Evolutionary conservation across 2,113 vertebrate genomes (phyloP).

Genomic region (Myrmecobius fasciatus): DNA sequence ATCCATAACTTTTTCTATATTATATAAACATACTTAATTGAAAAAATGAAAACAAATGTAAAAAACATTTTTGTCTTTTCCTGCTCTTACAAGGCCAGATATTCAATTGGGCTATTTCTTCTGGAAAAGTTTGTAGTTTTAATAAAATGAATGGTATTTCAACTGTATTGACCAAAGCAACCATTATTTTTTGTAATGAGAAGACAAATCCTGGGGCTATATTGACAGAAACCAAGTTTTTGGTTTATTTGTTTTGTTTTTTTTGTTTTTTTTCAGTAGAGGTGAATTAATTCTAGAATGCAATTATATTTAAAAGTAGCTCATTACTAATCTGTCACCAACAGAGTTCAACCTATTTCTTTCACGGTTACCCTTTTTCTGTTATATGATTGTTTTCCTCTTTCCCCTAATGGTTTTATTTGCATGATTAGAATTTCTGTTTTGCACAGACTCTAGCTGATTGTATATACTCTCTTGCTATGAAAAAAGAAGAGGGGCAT

Average conservation of each 20-base stretch:
- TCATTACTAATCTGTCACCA: background rate
- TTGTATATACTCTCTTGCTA: background rate
- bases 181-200: slow-evolving; percentile 37
- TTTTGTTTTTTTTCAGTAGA: background rate
- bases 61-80: background rate
- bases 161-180: slow-evolving; percentile 34
- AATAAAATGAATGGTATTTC: slow-evolving; percentile 52
- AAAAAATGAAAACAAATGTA: slow-evolving; percentile 25
- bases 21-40: background rate
- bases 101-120: slow-evolving; percentile 13
- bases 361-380: background rate
- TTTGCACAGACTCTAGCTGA: background rate
- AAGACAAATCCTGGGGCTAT: background rate
- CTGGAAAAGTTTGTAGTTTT: background rate
- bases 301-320: background rate
- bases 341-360: background rate
- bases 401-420: background rate
- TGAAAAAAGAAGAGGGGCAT: background rate
- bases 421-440: background rate
- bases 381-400: background rate
- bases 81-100: slow-evolving; percentile 35
- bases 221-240: background rate
- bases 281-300: background rate
- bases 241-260: background rate
- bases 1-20: background rate